A percentile compares a stretch with the other conserved stretches of the same genome.
These are phyloP conservation scores for Lasioglossum morio DNA, from an alignment of 2,888 invertebrate genomes.

Conservation along the genomic window DNA sequence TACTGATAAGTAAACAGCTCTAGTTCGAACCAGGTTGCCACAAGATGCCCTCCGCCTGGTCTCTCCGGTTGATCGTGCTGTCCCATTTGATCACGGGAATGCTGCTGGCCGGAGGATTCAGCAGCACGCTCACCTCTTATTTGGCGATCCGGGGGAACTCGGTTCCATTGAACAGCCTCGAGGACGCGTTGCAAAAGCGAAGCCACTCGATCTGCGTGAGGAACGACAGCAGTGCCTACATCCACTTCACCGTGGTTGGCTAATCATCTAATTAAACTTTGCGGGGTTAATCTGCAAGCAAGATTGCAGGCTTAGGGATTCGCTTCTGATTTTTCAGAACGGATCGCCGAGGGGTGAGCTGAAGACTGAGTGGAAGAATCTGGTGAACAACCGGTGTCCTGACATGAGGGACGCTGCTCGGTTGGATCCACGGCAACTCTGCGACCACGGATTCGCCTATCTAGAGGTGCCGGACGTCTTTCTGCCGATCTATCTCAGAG, in stretches of 20 bases:
- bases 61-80: slow-evolving; percentile 71
- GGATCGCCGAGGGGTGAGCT: slow-evolving; percentile 59
- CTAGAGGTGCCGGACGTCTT: slow-evolving; percentile 83
- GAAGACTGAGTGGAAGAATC: slow-evolving; percentile 75
- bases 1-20: no score
- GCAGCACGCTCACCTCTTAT: slow-evolving; percentile 82
- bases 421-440: slow-evolving; percentile 79
- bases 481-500: slow-evolving; percentile 67
- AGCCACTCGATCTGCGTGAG: slow-evolving; percentile 84
- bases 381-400: slow-evolving; percentile 83
- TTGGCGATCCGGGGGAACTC: slow-evolving; percentile 81
- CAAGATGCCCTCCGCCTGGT: slow-evolving; percentile 72
- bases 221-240: slow-evolving; percentile 82
- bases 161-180: slow-evolving; percentile 81
- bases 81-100: slow-evolving; percentile 74
- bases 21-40: slow-evolving; percentile 66
- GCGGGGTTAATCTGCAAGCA: no score
- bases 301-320: neutral
- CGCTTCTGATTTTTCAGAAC: slow-evolving; percentile 27
- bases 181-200: slow-evolving; percentile 79
- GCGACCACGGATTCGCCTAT: slow-evolving; percentile 80
- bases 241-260: slow-evolving; percentile 66
- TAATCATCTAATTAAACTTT: neutral
- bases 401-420: slow-evolving; percentile 78
- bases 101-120: slow-evolving; percentile 74